Evolutionary conservation across 2,113 vertebrate genomes (phyloP).

Genomic region (Dromiciops gliroides): DNA sequence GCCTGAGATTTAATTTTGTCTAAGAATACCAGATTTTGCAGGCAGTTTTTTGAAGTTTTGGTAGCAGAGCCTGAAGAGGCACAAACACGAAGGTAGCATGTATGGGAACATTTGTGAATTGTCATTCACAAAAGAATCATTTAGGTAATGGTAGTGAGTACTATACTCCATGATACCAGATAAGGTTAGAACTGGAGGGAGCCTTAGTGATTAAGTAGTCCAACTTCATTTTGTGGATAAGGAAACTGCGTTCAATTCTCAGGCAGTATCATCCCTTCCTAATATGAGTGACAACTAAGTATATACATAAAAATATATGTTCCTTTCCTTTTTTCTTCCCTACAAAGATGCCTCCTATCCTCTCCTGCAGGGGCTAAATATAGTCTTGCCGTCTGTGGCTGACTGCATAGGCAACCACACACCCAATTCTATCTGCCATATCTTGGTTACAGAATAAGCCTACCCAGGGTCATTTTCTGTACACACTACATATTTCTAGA

Average conservation of each 20-base stretch:
- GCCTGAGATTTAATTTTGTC: constrained; percentile 4
- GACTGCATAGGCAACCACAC: constrained; percentile 35
- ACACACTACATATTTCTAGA: constrained; percentile 81
- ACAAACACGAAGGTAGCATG: constrained; percentile 39
- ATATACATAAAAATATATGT: not conserved
- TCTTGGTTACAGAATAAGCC: constrained; percentile 81
- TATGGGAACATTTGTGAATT: constrained; percentile 56
- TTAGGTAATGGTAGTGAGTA: constrained; percentile 31
- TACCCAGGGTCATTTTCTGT: constrained; percentile 83
- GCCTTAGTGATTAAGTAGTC: not conserved
- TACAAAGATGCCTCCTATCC: constrained; percentile 22
- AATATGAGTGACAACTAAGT: not conserved
- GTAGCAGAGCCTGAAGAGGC: constrained; percentile 63
- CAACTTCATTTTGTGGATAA: not conserved
- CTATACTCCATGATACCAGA: not conserved
- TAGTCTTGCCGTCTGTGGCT: constrained; percentile 57
- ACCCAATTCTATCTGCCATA: constrained; percentile 70
- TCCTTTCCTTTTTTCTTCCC: constrained; percentile 41
- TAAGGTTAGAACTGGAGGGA: not conserved
- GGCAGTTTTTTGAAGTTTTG: constrained; percentile 52
- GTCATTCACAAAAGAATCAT: constrained; percentile 40
- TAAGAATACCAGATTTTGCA: constrained; percentile 45
- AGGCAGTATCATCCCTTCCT: not conserved
- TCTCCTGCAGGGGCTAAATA: constrained; percentile 60
- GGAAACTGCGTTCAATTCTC: constrained; percentile 22